Conservation (phyloP, 2,888 invertebrate species). For the Andrena hattorfiana region DNA sequence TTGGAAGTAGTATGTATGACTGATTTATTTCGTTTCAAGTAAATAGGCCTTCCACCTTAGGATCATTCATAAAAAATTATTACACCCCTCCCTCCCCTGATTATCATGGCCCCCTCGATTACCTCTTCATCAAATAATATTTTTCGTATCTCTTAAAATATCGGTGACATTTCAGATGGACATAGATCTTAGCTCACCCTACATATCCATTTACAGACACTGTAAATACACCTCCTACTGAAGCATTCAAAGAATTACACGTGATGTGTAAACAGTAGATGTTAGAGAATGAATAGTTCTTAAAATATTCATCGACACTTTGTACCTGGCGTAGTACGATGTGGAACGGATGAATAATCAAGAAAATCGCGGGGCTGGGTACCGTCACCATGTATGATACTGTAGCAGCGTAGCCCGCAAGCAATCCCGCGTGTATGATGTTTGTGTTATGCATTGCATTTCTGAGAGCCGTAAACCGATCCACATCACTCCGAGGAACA, state of each 20-base stretch:
- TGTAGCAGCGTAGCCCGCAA: constrained; percentile 37
- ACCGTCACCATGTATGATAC: constrained; percentile 37
- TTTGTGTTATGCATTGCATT: constrained; percentile 62
- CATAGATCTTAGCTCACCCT: background rate
- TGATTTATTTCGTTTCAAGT: too few relatives aligned
- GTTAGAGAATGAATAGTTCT: constrained; percentile 4
- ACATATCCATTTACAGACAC: background rate
- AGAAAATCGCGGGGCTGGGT: constrained; percentile 49
- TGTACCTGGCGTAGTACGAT: constrained; percentile 3
- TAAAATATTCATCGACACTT: constrained; percentile 45
- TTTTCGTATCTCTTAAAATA: too few relatives aligned
- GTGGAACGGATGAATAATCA: constrained; percentile 50
- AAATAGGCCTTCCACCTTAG: too few relatives aligned
- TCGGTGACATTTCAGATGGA: too few relatives aligned
- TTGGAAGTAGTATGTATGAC: too few relatives aligned
- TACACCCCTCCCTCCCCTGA: too few relatives aligned
- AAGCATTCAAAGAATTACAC: background rate
- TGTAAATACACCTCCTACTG: background rate
- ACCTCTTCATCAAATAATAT: too few relatives aligned
- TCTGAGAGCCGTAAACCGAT: constrained; percentile 51
- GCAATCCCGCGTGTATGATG: constrained; percentile 49
- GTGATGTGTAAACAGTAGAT: background rate
- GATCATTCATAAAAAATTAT: too few relatives aligned
- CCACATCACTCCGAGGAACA: constrained; percentile 6
- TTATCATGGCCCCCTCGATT: too few relatives aligned